phyloP scores from a whole-genome alignment of 1,140 invertebrate species.

The Epicauta chinensis region DNA sequence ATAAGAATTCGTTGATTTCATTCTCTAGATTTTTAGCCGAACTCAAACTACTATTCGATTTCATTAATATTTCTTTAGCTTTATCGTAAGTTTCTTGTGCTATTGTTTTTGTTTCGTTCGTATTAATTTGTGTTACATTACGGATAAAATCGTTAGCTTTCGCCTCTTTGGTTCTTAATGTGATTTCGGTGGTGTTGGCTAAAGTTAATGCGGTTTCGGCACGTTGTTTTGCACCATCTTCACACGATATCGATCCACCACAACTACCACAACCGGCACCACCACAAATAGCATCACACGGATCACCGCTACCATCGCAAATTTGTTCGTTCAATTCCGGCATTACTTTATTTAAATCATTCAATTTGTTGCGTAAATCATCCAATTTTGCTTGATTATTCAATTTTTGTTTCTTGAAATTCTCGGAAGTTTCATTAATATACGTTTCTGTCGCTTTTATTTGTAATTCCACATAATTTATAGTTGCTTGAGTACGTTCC shows the following conservation, averaged over 20 bases:
- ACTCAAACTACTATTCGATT: conserved; percentile 43
- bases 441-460: conserved; percentile 76
- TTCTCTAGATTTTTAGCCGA: conserved; percentile 53
- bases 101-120: conserved; percentile 30
- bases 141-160: conserved; percentile 63
- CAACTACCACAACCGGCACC: conserved; percentile 90
- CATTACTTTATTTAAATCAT: conserved; percentile 61
- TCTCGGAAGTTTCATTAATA: conserved; percentile 60
- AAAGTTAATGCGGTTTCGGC: conserved; percentile 78
- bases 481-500: conserved; percentile 52
- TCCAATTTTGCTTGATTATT: conserved; percentile 62
- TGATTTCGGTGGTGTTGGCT: conserved; percentile 73
- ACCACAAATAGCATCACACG: conserved; percentile 86
- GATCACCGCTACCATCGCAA: conserved; percentile 79
- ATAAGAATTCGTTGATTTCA: conserved; percentile 69
- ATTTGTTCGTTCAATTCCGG: conserved; percentile 77
- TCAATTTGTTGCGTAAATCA: conserved; percentile 59
- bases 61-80: conserved; percentile 25
- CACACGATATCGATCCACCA: conserved; percentile 79
- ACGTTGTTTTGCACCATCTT: conserved; percentile 79
- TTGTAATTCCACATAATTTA: conserved; percentile 69
- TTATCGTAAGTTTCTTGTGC: conserved; percentile 33
- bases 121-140: conserved; percentile 43
- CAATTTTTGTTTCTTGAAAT: conserved; percentile 64
- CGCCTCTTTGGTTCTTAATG: conserved; percentile 74